Evolutionary conservation across 2,888 invertebrate species (phyloP), one percentile per base, ranked within the genome.

Genomic region (Diarsia rubi): DNA sequence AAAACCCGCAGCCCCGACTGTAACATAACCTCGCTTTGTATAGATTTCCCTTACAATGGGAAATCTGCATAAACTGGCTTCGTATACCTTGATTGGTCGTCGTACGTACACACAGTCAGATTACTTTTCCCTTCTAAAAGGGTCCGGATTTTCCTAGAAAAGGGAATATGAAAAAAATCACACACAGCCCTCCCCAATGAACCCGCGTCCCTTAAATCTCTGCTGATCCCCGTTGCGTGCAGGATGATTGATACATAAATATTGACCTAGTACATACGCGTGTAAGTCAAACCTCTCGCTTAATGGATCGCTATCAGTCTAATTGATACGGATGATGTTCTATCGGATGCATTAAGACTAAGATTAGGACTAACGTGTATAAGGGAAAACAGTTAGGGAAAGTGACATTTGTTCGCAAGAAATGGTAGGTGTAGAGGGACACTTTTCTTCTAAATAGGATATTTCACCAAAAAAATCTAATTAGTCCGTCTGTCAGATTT

Each of bases 291-390:
- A 66, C 75, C 60, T 74, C 63, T 73, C 63, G 31, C 69, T 67
- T 86, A 87, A 85, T 85, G 85, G 87, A 84, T 80, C 74, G 49
- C 82, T 84, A 82, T 78, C 75, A 71, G 76, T 57, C 24, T 60
- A 64, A 59, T 57, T 74, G 65, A 75, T 77, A 81, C 31, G 31
- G 47, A 47, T 49, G 73, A 70, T 85, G 78, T 78, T 71, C 42
- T 76, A 67, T 80, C 11, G 70, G 65, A 42, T 75, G 80, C 79
- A 77, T 86, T 84, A 82, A 57, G 69, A 78, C 63, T n/a, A 49
- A 31, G 37, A 31, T 68, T 52, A 73, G 72, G 66, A 31, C 44
- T 44, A n/a, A 5, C 81, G 45, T 31, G 21, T 65, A 45, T n/a
- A n/a, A 21, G 12, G n/a, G n/a, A 6, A 6, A 57, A n/a, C 24